phyloP scores from a whole-genome alignment of 2,888 invertebrate genomes.

The Toxonevra muliebris region DNA sequence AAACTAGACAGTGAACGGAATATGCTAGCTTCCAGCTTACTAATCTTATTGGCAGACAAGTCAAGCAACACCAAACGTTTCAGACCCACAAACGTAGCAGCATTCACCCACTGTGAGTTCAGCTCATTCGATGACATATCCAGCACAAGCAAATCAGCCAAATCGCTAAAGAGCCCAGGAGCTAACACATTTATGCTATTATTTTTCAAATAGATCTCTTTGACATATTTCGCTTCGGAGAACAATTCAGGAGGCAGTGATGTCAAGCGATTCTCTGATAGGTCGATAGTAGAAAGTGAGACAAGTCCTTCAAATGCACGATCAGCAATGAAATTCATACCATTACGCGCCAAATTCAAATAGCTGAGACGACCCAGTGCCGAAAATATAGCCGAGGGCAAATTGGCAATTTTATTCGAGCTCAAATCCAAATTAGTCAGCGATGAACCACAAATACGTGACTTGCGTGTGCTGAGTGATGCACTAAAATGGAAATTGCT shows the following conservation, averaged over 20 bases:
- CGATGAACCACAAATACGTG: constrained; percentile 69
- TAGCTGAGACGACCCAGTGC: constrained; percentile 79
- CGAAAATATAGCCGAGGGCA: constrained; percentile 85
- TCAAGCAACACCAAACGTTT: constrained; percentile 87
- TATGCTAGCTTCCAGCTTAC: constrained; percentile 82
- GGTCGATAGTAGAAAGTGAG: constrained; percentile 82
- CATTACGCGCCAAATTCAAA: constrained; percentile 86
- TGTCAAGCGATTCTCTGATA: constrained; percentile 89
- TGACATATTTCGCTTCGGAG: constrained; percentile 80
- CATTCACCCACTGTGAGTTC: constrained; percentile 86
- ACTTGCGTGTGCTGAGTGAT: constrained; percentile 65
- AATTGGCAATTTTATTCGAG: constrained; percentile 82
- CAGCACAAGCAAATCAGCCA: constrained; percentile 80
- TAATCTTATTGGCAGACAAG: constrained; percentile 84
- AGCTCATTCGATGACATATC: constrained; percentile 87
- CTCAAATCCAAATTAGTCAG: constrained; percentile 84
- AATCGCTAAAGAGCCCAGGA: constrained; percentile 83
- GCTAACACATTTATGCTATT: constrained; percentile 89
- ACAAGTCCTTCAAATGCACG: constrained; percentile 82
- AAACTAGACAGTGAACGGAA: constrained; percentile 86
- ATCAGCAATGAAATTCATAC: constrained; percentile 87
- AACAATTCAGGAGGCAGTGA: constrained; percentile 88
- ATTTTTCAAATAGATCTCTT: constrained; percentile 89
- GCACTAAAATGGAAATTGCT: constrained; percentile 86
- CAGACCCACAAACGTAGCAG: constrained; percentile 84